Evolutionary conservation across 2,113 vertebrate species (phyloP), one percentile per base, ranked within the genome.

Genomic region (Bos javanicus): DNA sequence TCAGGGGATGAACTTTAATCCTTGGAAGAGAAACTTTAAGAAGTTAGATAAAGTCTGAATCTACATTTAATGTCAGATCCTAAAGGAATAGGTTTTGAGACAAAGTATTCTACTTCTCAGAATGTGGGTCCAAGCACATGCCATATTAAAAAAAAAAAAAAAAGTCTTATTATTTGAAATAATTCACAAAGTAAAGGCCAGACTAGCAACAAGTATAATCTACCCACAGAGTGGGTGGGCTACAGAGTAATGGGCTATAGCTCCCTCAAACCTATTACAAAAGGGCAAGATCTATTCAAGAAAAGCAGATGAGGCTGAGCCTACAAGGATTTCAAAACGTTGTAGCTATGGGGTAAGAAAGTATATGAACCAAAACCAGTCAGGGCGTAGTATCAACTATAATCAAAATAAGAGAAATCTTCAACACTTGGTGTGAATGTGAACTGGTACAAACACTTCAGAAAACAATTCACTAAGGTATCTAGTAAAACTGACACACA

Each of bases 281-380:
- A 90, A 87, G 28, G 21, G 5, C 11, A 60, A 56, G 1, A 6
- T 30, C 19, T 25, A 17, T 10, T 14, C 52, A 33, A 33, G 25
- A 46, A 80, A 71, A 62, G 19, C 16, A 14, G 14, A 13, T 10
- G 30, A 90, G 14, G 57, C 30, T 14, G 25, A 88, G n/a, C 80
- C 3, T 14, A 15, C 17, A 56, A 21, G 17, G 7, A 36, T 4
- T 67, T 56, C 28, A 23, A 54, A n/a, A 96, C 13, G 2, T 1
- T 43, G 0, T 2, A 4, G 33, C n/a, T n/a, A 54, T 2, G 52
- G 3, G 4, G 2, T 5, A 4, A 52, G 80, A 39, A 9, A 14
- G 9, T 7, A 43, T 1, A 14, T 4, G 6, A 26, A 21, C 33
- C 5, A 5, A 16, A 46, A 57, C 5, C 9, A 54, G 33, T 5